Percentiles rank a stretch among this genome's conserved stretches.
These are phyloP conservation scores for Platycnemis pennipes DNA, from an alignment of 2,888 invertebrate species.

Conservation along the genomic window DNA sequence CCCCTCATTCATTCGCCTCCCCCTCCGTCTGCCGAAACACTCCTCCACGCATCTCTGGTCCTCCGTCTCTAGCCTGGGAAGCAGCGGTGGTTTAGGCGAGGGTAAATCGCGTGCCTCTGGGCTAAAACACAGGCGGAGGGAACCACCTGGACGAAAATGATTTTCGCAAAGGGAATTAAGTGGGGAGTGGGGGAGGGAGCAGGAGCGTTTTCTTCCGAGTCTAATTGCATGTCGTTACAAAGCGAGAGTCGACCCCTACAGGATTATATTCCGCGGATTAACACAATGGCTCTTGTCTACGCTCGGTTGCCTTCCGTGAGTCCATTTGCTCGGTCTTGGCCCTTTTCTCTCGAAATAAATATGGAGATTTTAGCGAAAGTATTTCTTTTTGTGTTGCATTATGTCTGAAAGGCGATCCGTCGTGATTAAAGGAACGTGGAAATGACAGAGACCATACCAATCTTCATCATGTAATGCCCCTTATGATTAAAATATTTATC, in stretches of 20 bases:
- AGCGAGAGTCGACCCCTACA: neutral
- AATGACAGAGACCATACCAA: too few species aligned
- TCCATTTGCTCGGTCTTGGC: neutral
- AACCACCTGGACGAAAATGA: neutral
- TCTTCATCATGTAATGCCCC: too few species aligned
- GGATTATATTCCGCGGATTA: neutral
- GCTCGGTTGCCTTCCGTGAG: neutral
- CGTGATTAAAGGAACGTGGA: too few species aligned
- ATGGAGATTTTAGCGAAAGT: neutral
- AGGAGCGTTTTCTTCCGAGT: neutral
- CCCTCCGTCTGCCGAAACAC: neutral
- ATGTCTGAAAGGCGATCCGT: neutral
- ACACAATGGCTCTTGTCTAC: neutral
- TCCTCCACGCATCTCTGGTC: neutral
- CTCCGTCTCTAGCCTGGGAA: too few species aligned
- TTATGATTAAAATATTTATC: too few species aligned
- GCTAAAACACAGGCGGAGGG: neutral
- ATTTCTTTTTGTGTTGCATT: neutral
- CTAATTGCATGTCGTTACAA: neutral
- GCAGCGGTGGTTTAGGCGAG: neutral
- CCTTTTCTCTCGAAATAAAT: neutral
- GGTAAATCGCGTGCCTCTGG: neutral
- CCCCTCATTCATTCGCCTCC: constrained; percentile 17
- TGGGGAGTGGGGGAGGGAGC: neutral
- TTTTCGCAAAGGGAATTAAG: neutral